Percentiles rank a stretch among this genome's conserved stretches.
Evolutionary conservation across 2,797 vertebrate species (phyloP).

Genomic region (Anguilla megastoma): DNA sequence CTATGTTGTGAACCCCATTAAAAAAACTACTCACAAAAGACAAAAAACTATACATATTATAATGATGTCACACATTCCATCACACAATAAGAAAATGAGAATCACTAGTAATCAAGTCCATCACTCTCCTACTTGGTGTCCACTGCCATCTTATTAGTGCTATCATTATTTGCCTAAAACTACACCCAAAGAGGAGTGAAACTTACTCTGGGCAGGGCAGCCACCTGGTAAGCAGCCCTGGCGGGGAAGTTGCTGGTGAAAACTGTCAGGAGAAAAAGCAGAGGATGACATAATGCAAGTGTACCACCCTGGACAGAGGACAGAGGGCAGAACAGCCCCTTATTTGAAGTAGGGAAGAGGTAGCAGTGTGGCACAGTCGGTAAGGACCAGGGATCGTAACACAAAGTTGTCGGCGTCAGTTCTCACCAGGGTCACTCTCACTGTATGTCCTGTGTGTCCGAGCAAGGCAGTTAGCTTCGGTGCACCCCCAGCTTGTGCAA

Average conservation of each 20-base stretch:
- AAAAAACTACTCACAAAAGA: not conserved
- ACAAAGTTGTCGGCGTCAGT: not conserved
- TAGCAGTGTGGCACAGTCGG: not conserved
- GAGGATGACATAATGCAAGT: not conserved
- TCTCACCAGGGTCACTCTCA: not conserved
- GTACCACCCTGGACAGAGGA: not conserved
- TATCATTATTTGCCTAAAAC: not conserved
- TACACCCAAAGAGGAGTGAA: not conserved
- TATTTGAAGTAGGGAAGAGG: not conserved
- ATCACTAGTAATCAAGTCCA: not conserved
- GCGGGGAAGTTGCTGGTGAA: conserved; percentile 87
- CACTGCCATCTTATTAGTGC: not conserved
- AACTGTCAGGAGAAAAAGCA: conserved; percentile 71
- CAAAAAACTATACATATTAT: not conserved
- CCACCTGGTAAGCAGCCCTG: conserved; percentile 93
- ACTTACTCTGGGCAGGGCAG: conserved; percentile 90
- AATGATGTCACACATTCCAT: not conserved
- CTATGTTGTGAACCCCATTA: not conserved
- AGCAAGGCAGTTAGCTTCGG: not conserved
- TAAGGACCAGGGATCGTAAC: not conserved
- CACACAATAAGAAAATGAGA: not conserved
- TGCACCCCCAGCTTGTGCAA: not conserved
- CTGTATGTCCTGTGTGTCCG: not conserved
- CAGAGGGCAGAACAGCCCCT: not conserved
- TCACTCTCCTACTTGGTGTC: not conserved